Evolutionary conservation across 2,113 vertebrate genomes (phyloP), one percentile per base, ranked within the genome.

Genomic region (Astur gentilis): DNA sequence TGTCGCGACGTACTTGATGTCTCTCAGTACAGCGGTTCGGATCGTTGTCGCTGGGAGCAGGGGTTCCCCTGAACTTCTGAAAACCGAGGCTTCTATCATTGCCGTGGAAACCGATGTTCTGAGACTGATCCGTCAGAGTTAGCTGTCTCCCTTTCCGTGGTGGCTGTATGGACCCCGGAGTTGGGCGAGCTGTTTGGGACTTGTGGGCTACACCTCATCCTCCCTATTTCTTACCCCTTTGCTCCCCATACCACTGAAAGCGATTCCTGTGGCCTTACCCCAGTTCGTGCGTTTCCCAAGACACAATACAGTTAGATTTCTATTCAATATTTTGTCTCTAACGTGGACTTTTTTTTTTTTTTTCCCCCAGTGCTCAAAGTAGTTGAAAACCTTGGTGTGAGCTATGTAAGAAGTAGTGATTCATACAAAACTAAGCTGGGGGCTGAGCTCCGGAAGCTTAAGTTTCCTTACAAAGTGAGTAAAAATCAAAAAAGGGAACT

Each of bases 381-480:
- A 6, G 83, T 99, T 83, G 99, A 99, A 96, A 99, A 98, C 96
- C 96, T 99, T 54, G 99, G 99, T 27, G 98, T 99, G 89, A 99
- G 98, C 96, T 95, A 97, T 34, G 40, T 98, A 75, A 99, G 98
- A 97, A 27, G 19, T 40, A 94, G 85, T 7, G 98, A 98, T 0
- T 2, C 2, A 1, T 99, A 99, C 93, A 76, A 15, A n/a, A 92
- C 2, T 29, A 99, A 99, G 87, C 83, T 99, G 95, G 69, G 70
- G 10, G 0, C 0, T 14, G 99, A 99, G 95, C 89, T 98, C 34
- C 98, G 95, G 89, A 97, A 15, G 42, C 98, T 99, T 52, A 98
- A 98, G 84, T 99, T 99, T 97, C 98, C 98, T 9, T 98, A 98
- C 95, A 98, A 26, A 97, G 91, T 97, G 97, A 98, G 98, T 98